Evolutionary conservation across 2,888 invertebrate genomes (phyloP), one percentile per base, ranked within the genome.

Genomic region (Drosophila greeni): DNA sequence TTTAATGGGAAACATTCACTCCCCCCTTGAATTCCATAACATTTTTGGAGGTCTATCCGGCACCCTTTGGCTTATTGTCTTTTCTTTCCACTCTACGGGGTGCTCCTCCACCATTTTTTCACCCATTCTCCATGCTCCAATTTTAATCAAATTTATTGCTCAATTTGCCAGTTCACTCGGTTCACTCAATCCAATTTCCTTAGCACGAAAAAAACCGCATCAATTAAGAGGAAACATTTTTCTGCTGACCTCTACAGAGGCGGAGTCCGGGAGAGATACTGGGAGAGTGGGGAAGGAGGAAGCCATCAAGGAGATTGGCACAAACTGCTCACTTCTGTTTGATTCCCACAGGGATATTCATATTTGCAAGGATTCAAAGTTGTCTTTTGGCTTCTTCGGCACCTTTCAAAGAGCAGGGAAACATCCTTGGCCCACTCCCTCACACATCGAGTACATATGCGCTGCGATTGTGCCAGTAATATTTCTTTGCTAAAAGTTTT

Each of bases 401-500:
- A 45, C 47, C 37, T 60, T 24, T 24, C 31, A 62, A 62, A 59
- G 39, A 31, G 5, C 12, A 24, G n/a, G 31, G 11, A 23, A 43
- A 43, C 43, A 31, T 36, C 14, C 24, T 18, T 24, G 34, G 45
- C 23, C 66, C 33, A 18, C 34, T 43, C 42, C 29, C 29, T 42
- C 36, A 29, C 26, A 42, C 61, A 37, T 45, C 18, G 36, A 55
- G 48, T 39, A 36, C 39, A 43, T 45, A 29, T 45, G 45, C 26
- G 18, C 29, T 47, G 69, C 16, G 40, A 65, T 82, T 75, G 47
- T 70, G 59, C 61, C 57, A 55, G 39, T 56, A 66, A 67, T 70
- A 73, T 76, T 72, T 62, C 66, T 29, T 53, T 42, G 72, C 59
- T 49, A 62, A 65, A 64, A 66, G 42, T 72, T 80, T 82, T 81